A percentile compares a stretch with the other conserved stretches of the same genome.
phyloP scores from a whole-genome alignment of 1,140 invertebrate genomes.

The Lanistes nyassanus region DNA sequence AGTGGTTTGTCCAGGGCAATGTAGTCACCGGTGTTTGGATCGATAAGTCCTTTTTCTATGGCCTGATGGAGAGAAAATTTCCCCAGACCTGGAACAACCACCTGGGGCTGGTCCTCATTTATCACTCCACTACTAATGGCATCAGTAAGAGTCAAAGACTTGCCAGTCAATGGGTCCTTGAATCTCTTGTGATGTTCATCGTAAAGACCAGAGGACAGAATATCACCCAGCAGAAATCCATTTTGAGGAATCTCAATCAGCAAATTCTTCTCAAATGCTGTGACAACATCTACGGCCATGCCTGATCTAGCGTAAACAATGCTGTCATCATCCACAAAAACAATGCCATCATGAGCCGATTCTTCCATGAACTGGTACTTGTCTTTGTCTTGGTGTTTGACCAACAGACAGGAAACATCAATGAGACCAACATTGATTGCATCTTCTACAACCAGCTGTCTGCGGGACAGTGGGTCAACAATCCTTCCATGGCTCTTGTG shows the following conservation, averaged over 20 bases:
- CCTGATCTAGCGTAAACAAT: slow-evolving; percentile 41
- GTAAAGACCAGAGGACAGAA: slow-evolving; percentile 77
- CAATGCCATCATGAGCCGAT: slow-evolving; percentile 80
- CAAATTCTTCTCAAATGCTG: slow-evolving; percentile 72
- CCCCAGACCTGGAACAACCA: slow-evolving; percentile 73
- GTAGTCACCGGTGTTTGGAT: slow-evolving; percentile 73
- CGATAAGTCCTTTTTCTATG: slow-evolving; percentile 82
- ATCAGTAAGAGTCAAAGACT: slow-evolving; percentile 44
- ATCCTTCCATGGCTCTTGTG: slow-evolving; percentile 74
- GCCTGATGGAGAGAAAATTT: slow-evolving; percentile 51
- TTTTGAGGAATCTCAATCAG: slow-evolving; percentile 75
- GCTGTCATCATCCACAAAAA: slow-evolving; percentile 62
- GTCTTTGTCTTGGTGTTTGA: slow-evolving; percentile 81
- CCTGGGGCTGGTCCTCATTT: slow-evolving; percentile 81
- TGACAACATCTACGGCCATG: slow-evolving; percentile 39
- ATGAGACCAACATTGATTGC: slow-evolving; percentile 83
- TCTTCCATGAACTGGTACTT: slow-evolving; percentile 79
- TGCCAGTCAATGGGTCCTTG: slow-evolving; percentile 44
- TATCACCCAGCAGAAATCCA: slow-evolving; percentile 80
- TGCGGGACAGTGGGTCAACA: slow-evolving; percentile 75
- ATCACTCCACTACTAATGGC: slow-evolving; percentile 81
- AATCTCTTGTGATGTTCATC: slow-evolving; percentile 44
- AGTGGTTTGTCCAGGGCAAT: slow-evolving; percentile 75
- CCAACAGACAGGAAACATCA: slow-evolving; percentile 79
- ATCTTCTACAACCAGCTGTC: slow-evolving; percentile 77